Percentiles rank a stretch among this genome's conserved stretches.
These are phyloP conservation scores for Podarcis lilfordi DNA, from an alignment of 2,797 vertebrate genomes.

Conservation along the genomic window DNA sequence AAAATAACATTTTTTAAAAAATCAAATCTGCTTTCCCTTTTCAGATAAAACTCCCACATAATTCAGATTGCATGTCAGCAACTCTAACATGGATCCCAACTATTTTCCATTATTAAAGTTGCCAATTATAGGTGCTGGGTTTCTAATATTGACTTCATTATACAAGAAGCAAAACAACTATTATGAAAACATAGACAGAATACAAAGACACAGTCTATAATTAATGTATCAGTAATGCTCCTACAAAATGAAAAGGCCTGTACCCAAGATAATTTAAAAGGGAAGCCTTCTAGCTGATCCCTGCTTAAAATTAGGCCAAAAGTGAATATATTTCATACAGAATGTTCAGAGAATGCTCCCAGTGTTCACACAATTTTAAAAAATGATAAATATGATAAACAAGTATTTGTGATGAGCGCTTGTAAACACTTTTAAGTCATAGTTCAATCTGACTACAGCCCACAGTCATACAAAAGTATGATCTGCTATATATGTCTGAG, in stretches of 20 bases:
- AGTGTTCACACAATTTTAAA: not conserved
- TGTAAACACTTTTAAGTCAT: not conserved
- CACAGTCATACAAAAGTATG: not conserved
- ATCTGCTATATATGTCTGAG: not conserved
- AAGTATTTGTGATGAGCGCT: not conserved
- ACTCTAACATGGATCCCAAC: conserved; percentile 6
- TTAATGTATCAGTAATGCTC: conserved; percentile 9
- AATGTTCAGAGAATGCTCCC: not conserved
- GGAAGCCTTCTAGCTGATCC: not conserved
- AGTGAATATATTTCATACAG: not conserved
- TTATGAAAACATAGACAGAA: not conserved
- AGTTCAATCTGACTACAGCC: not conserved
- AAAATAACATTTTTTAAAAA: not conserved
- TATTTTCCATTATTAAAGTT: rapidly evolving
- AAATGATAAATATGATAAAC: not conserved
- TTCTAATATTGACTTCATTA: conserved; percentile 28
- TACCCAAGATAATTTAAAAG: conserved; percentile 15
- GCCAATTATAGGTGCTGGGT: conserved; percentile 4
- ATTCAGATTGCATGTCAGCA: conserved; percentile 24
- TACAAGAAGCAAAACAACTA: not conserved
- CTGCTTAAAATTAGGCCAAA: not conserved
- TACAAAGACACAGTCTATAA: not conserved
- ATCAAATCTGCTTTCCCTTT: not conserved
- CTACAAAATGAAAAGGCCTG: conserved; percentile 1
- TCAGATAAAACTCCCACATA: conserved; percentile 28